Evolutionary conservation across 2,113 vertebrate species (phyloP), one percentile per base, ranked within the genome.

Genomic region (Jaculus jaculus): DNA sequence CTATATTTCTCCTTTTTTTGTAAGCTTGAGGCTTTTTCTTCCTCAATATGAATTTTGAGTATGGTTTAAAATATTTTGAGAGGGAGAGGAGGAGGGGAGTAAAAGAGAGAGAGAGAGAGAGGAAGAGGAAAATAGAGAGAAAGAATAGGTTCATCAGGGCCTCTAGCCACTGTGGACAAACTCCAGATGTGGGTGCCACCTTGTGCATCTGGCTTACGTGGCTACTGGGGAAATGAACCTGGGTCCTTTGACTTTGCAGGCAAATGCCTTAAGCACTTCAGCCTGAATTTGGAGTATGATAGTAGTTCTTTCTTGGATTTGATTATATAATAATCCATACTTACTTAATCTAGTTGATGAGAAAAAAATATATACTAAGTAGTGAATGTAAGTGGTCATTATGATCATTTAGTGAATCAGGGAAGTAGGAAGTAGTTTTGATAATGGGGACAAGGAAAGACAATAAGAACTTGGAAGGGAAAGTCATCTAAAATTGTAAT

Each of bases 261-360:
- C 42, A 47, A 47, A 47, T 47, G 42, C 42, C 42, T 47, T 5
- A 47, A 47, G 5, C 42, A 47, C 42, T 47, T 8, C 42, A 47
- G 42, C 42, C 42, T 47, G 42, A 47, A 47, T 92, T 91, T 96
- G 66, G 61, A 89, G 32, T 77, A 75, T 74, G 15, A 5, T 77
- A 73, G 68, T 81, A 71, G 17, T 91, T 87, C 80, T 17, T 93
- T 80, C 47, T 60, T 87, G 30, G 89, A 85, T 94, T 94, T 90
- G 77, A 84, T 58, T 93, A 42, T 65, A 21, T 78, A 75, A 26
- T 89, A 78, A 89, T 94, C 72, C 39, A 73, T 87, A 75, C n/a
- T 82, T 65, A 54, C n/a, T 90, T 81, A 65, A 93, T 94, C 54
- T 61, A 91, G 42, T 80, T 93, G 83, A 58, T 42, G n/a, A 88